Base-by-base conservation (phyloP, 2,113 vertebrate genomes). In the Actinemys pallida region DNA sequence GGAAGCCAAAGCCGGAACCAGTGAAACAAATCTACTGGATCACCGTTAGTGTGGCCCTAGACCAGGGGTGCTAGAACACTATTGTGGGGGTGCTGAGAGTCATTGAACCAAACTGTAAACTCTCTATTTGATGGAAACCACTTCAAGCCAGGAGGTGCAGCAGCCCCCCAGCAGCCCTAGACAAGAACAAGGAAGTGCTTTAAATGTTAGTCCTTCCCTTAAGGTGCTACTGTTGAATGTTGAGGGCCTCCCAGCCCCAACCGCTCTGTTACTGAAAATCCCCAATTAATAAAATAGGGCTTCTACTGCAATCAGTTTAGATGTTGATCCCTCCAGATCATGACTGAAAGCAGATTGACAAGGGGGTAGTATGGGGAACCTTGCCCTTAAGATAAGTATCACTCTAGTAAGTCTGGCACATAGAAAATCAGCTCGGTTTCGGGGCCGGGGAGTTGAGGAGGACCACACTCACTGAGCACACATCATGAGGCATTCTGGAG, bases 351-450 rank as follows among this genome's bases (percentile, higher is more conserved):
- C 42, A 45, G 80, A 0, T 4, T 5, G 88, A 84, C 93, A 88
- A 31, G 31, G 83, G 78, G 16, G 0, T 0, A 8, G 19, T 83
- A 1, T 1, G 0, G n/a, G 47, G 92, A 80, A 92, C 92, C 95
- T 96, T 93, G 93, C 47, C 54, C 95, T 94, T 54, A 65, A 22
- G 17, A 10, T 75, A 20, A 27, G 75, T 90, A 27, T 52, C 0
- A 1, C 8, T 3, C 0, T 1, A 52, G 83, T 4, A 31, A 2
- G 0, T 1, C 80, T 62, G 4, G 0, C 39, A 10, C 17, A 19
- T 42, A 76, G 12, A 25, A 24, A 42, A 45, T 24, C 24, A 2
- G 24, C n/a, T 12, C 11, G 8, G 42, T 47, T 47, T 78, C 5
- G 14, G 24, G 22, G 12, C 4, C 2, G 6, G 11, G 72, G 39